These are phyloP conservation scores for Heterohyrax brucei DNA, from an alignment of 2,797 vertebrate species.

Conservation along the genomic window DNA sequence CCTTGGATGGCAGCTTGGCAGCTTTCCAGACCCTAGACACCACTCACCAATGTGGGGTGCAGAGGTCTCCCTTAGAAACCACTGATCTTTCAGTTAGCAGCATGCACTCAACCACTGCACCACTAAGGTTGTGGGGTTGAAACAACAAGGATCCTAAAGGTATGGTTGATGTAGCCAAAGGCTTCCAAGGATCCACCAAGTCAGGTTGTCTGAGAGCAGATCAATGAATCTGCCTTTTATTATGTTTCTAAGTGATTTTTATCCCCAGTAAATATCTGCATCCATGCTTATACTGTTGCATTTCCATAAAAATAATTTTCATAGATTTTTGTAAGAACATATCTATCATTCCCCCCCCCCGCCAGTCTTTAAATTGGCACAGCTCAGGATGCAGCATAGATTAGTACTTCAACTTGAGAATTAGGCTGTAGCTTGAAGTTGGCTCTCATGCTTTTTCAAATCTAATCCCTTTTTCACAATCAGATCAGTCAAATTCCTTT, in stretches of 20 bases:
- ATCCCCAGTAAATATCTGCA: background rate
- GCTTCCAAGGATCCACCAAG: background rate
- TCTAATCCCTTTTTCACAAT: background rate
- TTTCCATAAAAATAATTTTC: background rate
- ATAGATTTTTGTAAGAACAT: background rate
- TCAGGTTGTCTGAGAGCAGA: background rate
- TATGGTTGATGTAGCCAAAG: background rate
- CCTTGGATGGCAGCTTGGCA: too few species aligned
- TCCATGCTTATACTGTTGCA: background rate
- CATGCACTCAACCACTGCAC: background rate
- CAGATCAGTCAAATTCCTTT: background rate
- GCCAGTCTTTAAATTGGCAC: background rate
- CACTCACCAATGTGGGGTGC: too few species aligned
- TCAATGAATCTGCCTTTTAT: background rate
- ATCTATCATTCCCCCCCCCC: background rate
- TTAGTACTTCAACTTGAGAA: background rate
- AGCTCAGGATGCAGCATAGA: fast-evolving
- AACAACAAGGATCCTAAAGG: background rate
- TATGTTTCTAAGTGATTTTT: background rate
- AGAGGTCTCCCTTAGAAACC: background rate
- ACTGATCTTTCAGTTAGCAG: background rate
- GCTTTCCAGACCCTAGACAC: too few species aligned
- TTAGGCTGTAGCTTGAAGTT: background rate
- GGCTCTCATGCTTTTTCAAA: background rate
- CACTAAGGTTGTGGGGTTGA: background rate